phyloP scores from a whole-genome alignment of 2,888 invertebrate genomes.

The Rhingia campestris region DNA sequence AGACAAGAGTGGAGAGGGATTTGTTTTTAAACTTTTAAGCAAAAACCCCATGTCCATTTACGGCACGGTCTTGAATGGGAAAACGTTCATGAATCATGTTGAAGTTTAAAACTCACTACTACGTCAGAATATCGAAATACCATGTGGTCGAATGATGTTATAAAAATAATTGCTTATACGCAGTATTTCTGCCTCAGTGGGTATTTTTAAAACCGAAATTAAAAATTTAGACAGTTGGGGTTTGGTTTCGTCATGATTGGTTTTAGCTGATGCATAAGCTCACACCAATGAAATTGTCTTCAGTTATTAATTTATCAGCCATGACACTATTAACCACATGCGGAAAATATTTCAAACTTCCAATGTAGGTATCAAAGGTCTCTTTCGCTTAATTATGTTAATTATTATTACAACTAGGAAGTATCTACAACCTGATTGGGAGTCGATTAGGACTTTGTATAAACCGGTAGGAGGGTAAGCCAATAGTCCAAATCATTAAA shows the following conservation, averaged over 20 bases:
- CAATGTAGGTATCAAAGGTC: conserved; percentile 3
- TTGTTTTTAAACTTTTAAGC: conserved; percentile 37
- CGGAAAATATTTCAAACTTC: conserved; percentile 9
- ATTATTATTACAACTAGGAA: conserved; percentile 62
- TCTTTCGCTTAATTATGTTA: conserved; percentile 51
- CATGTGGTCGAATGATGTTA: not conserved
- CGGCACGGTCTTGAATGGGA: conserved; percentile 41
- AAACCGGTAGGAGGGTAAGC: conserved; percentile 30
- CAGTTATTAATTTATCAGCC: conserved; percentile 3
- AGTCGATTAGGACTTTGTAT: not conserved
- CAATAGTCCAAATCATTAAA: conserved; percentile 19
- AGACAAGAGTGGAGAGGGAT: conserved; percentile 2
- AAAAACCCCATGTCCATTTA: conserved; percentile 63
- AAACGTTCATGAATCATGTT: conserved; percentile 55
- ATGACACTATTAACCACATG: conserved; percentile 10
- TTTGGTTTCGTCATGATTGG: not conserved
- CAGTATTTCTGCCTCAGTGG: conserved; percentile 5
- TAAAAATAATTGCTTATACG: not conserved
- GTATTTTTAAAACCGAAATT: conserved; percentile 27
- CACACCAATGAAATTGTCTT: not conserved
- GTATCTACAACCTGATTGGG: conserved; percentile 29
- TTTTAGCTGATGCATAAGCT: conserved; percentile 10
- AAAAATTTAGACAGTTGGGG: conserved; percentile 7
- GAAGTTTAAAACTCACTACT: conserved; percentile 58
- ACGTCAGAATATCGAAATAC: conserved; percentile 47